phyloP scores from a whole-genome alignment of 1,140 invertebrate genomes.

The Aphidius gifuensis region DNA sequence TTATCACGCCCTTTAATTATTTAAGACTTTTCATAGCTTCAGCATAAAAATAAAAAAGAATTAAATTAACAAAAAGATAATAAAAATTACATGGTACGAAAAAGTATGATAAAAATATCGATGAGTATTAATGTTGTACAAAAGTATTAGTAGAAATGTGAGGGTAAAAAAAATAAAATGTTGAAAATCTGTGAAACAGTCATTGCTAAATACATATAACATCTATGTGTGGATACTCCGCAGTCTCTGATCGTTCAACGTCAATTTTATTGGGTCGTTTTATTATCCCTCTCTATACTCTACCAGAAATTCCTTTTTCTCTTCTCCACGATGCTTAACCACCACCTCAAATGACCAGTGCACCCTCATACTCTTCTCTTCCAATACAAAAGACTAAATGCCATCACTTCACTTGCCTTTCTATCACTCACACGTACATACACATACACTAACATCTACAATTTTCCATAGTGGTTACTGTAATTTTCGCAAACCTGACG shows the following conservation, averaged over 20 bases:
- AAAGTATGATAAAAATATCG: conserved; percentile 1
- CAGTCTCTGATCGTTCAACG: neutral
- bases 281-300: conserved; percentile 15
- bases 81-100: neutral
- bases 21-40: conserved; percentile 5
- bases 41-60: neutral
- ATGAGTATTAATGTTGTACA: conserved; percentile 4
- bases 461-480: conserved; percentile 28
- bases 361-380: conserved; percentile 9
- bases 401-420: conserved; percentile 34
- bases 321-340: too few species aligned
- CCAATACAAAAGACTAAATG: conserved; percentile 45
- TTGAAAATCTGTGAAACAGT: too few species aligned
- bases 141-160: too few species aligned
- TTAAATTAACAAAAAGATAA: neutral
- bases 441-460: conserved; percentile 5
- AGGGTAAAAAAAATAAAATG: too few species aligned
- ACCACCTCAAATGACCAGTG: neutral
- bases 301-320: conserved; percentile 17
- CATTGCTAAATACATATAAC: too few species aligned
- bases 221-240: neutral
- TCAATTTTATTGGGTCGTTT: conserved; percentile 17
- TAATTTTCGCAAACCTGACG: conserved; percentile 53
- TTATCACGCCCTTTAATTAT: conserved; percentile 21
- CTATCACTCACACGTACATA: conserved; percentile 12